Percentiles rank a stretch among this genome's conserved stretches.
These are phyloP conservation scores for Diadophis punctatus DNA, from an alignment of 2,113 vertebrate species.

Conservation along the genomic window DNA sequence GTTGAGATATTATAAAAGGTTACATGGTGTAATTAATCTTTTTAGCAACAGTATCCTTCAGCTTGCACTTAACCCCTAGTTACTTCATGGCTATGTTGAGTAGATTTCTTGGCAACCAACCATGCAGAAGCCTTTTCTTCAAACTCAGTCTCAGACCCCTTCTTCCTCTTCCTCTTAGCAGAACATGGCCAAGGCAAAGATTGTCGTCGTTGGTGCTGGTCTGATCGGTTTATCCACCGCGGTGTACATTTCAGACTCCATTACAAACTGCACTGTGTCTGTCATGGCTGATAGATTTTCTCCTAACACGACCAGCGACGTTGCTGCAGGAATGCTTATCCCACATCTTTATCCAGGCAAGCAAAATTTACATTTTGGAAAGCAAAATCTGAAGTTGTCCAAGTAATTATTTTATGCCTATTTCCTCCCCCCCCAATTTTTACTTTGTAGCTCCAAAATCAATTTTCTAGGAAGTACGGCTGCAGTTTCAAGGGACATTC, in stretches of 20 bases:
- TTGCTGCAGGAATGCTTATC: constrained; percentile 87
- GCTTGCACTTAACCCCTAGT: neutral
- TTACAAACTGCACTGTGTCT: constrained; percentile 72
- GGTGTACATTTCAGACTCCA: constrained; percentile 69
- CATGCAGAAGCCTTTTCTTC: neutral
- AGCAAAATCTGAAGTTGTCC: neutral
- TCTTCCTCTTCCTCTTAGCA: neutral
- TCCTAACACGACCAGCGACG: constrained; percentile 85
- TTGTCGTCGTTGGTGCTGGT: constrained; percentile 84
- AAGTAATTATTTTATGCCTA: neutral
- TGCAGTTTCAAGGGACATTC: neutral
- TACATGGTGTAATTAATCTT: neutral
- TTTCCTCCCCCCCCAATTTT: neutral
- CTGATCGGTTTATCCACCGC: constrained; percentile 87
- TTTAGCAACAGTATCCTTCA: neutral
- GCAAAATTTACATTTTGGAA: constrained; percentile 9
- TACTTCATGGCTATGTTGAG: neutral
- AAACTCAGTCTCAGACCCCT: neutral
- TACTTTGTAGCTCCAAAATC: neutral
- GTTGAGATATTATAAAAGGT: neutral
- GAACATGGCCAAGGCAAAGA: constrained; percentile 52
- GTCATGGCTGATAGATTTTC: constrained; percentile 83
- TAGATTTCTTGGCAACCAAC: neutral
- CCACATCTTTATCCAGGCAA: constrained; percentile 76
- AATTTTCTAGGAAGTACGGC: no score